phyloP scores from a whole-genome alignment of 2,888 invertebrate genomes.

The Apotomis capreana region DNA sequence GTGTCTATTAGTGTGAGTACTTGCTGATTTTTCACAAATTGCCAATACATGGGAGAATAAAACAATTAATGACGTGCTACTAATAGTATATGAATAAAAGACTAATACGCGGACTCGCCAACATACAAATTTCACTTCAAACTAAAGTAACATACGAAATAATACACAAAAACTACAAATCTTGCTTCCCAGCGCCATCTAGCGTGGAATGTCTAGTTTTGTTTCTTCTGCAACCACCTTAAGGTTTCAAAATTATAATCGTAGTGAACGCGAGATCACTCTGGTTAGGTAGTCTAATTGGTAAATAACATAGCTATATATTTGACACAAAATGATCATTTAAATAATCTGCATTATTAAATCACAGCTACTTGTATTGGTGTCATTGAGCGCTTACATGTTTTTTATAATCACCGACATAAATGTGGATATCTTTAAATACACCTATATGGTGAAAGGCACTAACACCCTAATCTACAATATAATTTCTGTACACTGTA shows the following conservation, averaged over 20 bases:
- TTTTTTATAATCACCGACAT: constrained; percentile 30
- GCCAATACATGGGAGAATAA: no score
- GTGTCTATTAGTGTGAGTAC: no score
- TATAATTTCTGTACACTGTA: constrained; percentile 73
- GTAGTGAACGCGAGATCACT: neutral
- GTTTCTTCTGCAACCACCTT: no score
- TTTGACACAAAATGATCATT: constrained; percentile 25
- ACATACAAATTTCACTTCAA: no score
- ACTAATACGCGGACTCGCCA: no score
- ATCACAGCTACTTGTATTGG: constrained; percentile 46
- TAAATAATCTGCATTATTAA: constrained; percentile 22
- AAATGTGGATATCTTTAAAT: constrained; percentile 58
- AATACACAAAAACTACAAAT: no score
- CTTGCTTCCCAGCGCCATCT: no score
- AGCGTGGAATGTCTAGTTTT: no score
- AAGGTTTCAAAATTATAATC: neutral
- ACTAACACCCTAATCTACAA: constrained; percentile 79
- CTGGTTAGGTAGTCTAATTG: neutral
- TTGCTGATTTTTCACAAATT: no score
- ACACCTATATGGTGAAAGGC: constrained; percentile 76
- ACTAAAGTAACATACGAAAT: no score
- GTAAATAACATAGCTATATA: neutral
- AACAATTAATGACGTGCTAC: no score
- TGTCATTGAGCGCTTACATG: constrained; percentile 44
- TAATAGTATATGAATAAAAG: no score